These are phyloP conservation scores for Callipepla squamata DNA, from an alignment of 2,113 vertebrate genomes.

Conservation along the genomic window DNA sequence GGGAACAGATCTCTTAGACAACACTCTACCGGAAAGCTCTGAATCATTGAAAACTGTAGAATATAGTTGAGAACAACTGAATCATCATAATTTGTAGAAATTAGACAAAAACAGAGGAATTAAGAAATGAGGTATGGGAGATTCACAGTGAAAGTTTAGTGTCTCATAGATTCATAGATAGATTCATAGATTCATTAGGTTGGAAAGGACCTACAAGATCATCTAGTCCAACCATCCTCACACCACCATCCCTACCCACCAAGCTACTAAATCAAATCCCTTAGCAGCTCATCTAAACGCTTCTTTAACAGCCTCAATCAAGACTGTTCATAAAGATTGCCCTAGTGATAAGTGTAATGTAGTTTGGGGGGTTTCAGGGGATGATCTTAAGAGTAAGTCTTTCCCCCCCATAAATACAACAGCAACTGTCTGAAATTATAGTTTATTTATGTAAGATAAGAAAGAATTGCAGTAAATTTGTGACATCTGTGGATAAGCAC, in stretches of 20 bases:
- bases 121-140: background rate
- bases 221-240: no score
- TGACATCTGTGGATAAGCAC: background rate
- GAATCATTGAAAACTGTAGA: background rate
- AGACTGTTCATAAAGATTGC: background rate
- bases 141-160: background rate
- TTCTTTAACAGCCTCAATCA: no score
- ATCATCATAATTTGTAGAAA: background rate
- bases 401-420: fast-evolving
- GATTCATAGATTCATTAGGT: no score
- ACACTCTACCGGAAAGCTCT: background rate
- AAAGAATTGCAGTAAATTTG: background rate
- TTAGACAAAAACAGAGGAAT: background rate
- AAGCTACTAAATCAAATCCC: no score
- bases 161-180: no score
- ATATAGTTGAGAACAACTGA: background rate
- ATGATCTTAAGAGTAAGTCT: fast-evolving
- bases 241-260: no score
- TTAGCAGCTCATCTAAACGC: no score
- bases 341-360: background rate
- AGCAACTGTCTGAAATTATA: background rate
- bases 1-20: background rate
- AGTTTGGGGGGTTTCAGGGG: background rate
- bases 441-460: background rate
- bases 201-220: no score